These are phyloP conservation scores for Phrynosoma blainvillii DNA, from an alignment of 2,113 vertebrate species.

Conservation along the genomic window DNA sequence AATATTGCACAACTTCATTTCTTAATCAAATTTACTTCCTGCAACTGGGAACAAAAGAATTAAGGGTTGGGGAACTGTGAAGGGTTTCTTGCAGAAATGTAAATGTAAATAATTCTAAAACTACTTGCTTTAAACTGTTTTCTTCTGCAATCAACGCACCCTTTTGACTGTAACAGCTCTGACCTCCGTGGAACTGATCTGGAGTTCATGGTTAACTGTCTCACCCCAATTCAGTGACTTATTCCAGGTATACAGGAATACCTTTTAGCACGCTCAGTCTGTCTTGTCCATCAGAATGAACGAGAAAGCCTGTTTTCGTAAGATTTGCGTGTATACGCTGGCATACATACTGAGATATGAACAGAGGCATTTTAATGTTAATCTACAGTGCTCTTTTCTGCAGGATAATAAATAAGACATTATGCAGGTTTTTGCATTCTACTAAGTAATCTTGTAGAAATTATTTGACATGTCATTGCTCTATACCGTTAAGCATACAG, in stretches of 20 bases:
- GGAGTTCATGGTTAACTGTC: not conserved
- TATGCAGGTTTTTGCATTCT: slow-evolving; percentile 39
- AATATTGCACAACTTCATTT: slow-evolving; percentile 80
- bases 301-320: not conserved
- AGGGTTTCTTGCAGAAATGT: slow-evolving; percentile 58
- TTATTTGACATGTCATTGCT: slow-evolving; percentile 48
- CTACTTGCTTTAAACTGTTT: slow-evolving; percentile 52
- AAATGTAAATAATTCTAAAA: slow-evolving; percentile 60
- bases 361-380: slow-evolving; percentile 28
- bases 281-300: not conserved
- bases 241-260: not conserved
- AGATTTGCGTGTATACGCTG: not conserved
- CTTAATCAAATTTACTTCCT: slow-evolving; percentile 70
- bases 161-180: not conserved
- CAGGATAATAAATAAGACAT: slow-evolving; percentile 56
- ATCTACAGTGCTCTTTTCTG: slow-evolving; percentile 47
- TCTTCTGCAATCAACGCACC: not conserved
- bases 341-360: not conserved
- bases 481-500: slow-evolving; percentile 38
- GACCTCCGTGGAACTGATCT: not conserved
- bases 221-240: not conserved
- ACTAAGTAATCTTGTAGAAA: slow-evolving; percentile 53
- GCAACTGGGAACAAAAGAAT: slow-evolving; percentile 66
- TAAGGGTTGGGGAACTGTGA: slow-evolving; percentile 60
- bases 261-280: not conserved